Percentiles rank a stretch among this genome's conserved stretches.
These are phyloP conservation scores for Indicator maculatus DNA, from an alignment of 2,113 vertebrate genomes.

Conservation along the genomic window DNA sequence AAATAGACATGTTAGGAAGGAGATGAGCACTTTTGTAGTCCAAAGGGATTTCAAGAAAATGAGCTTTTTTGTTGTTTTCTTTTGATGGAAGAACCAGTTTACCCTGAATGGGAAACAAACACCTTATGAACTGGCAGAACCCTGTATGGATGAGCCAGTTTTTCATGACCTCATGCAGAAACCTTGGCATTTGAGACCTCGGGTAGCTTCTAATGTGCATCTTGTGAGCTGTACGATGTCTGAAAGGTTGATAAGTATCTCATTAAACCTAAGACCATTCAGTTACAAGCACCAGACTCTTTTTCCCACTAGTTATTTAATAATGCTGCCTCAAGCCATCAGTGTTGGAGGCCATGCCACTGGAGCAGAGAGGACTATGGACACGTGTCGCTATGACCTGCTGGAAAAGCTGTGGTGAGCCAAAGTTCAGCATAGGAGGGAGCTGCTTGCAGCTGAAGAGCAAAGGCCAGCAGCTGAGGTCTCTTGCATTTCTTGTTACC, in stretches of 20 bases:
- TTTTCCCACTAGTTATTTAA: neutral
- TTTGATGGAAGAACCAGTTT: conserved; percentile 16
- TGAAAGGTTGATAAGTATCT: neutral
- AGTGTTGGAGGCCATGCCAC: neutral
- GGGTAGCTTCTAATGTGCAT: neutral
- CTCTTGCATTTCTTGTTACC: neutral
- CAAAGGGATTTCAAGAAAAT: neutral
- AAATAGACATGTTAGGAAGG: neutral
- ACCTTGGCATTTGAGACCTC: neutral
- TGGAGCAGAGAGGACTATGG: neutral
- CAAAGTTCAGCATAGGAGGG: conserved; percentile 7
- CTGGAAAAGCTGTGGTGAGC: neutral
- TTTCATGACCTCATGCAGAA: conserved; percentile 2
- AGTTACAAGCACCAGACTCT: neutral
- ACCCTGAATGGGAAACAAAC: neutral
- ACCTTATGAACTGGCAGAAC: neutral
- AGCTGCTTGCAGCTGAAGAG: conserved; percentile 7
- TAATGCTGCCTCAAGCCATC: neutral
- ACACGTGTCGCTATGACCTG: neutral
- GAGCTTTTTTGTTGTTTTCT: neutral
- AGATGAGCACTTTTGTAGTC: neutral
- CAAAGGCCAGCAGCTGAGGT: conserved; percentile 22
- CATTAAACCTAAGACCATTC: neutral
- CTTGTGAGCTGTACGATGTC: neutral
- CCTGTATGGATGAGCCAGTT: neutral